Evolutionary conservation across 1,140 invertebrate species (phyloP).

Genomic region (Eulimnadia texana): DNA sequence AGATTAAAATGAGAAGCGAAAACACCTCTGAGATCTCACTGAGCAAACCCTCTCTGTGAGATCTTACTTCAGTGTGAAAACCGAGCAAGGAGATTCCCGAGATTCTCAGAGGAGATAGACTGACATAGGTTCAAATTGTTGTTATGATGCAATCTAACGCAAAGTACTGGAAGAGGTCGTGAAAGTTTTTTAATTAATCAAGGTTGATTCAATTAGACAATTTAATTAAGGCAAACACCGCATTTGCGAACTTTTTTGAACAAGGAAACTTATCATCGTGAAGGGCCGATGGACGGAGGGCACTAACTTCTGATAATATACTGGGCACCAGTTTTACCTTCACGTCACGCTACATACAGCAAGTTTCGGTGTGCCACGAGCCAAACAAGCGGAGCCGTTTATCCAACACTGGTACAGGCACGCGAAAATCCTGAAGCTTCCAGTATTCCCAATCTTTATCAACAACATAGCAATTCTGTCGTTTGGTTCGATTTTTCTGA

Average conservation of each 20-base stretch:
- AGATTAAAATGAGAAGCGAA: neutral
- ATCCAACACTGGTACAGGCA: neutral
- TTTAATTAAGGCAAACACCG: neutral
- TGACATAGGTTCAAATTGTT: neutral
- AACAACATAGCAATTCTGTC: neutral
- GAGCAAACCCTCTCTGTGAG: no score
- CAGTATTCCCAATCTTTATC: neutral
- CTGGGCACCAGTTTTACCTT: neutral
- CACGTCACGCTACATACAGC: neutral
- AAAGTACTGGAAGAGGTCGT: neutral
- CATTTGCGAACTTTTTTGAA: neutral
- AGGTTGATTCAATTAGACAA: neutral
- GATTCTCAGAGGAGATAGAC: neutral
- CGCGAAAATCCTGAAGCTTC: neutral
- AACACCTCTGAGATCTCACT: no score
- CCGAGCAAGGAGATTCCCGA: neutral
- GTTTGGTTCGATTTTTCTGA: neutral
- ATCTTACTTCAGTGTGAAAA: no score
- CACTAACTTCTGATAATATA: neutral
- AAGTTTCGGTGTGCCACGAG: neutral
- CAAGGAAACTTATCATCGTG: neutral
- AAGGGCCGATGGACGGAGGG: neutral
- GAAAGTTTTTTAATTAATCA: neutral
- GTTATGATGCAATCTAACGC: neutral
- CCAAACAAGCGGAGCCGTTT: neutral